Percentiles rank a stretch among this genome's conserved stretches.
Evolutionary conservation across 2,888 invertebrate genomes (phyloP).

Genomic region (Ectemnius continuus): DNA sequence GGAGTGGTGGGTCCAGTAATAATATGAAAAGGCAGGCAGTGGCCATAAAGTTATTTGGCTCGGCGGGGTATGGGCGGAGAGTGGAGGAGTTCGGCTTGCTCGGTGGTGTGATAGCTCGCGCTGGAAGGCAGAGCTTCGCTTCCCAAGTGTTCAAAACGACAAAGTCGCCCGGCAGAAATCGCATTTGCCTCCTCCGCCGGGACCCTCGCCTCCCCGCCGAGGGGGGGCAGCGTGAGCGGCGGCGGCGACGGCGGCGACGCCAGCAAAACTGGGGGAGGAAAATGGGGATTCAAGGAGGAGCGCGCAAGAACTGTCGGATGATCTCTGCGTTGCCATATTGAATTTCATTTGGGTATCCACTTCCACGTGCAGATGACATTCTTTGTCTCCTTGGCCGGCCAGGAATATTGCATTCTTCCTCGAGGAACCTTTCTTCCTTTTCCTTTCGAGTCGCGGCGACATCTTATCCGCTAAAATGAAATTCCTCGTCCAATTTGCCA

Average conservation of each 20-base stretch:
- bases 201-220: background rate
- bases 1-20: background rate
- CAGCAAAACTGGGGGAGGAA: background rate
- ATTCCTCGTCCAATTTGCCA: slow-evolving; percentile 67
- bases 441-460: slow-evolving; percentile 47
- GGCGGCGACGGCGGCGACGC: background rate
- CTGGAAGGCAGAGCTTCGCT: background rate
- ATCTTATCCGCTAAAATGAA: slow-evolving; percentile 67
- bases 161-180: slow-evolving; percentile 13
- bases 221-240: no score
- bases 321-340: slow-evolving; percentile 63
- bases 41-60: background rate
- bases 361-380: slow-evolving; percentile 65
- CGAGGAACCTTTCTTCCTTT: slow-evolving; percentile 50
- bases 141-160: background rate
- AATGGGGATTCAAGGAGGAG: background rate
- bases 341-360: slow-evolving; percentile 67
- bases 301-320: slow-evolving; percentile 35
- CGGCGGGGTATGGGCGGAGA: background rate
- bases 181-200: slow-evolving; percentile 13
- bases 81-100: background rate
- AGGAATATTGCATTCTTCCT: slow-evolving; percentile 67
- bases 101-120: background rate
- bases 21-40: slow-evolving; percentile 3
- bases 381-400: slow-evolving; percentile 58